Percentiles rank a stretch among this genome's conserved stretches.
These are phyloP conservation scores for Drosophila kanekoi DNA, from an alignment of 2,888 invertebrate species.

Conservation along the genomic window DNA sequence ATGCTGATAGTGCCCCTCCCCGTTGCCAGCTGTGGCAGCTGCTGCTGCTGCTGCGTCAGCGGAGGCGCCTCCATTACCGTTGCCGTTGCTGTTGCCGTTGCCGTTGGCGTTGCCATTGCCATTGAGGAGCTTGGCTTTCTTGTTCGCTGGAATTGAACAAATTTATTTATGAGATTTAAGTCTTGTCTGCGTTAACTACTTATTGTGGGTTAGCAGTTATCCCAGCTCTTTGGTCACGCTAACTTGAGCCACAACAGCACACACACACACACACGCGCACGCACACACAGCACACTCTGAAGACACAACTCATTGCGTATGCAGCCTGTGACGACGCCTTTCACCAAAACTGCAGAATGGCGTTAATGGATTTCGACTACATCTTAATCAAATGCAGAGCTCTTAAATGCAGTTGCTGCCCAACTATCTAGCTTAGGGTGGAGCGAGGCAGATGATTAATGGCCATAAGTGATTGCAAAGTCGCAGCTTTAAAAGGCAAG, in stretches of 20 bases:
- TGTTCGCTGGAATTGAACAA: slow-evolving; percentile 86
- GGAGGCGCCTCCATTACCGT: slow-evolving; percentile 23
- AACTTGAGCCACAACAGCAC: slow-evolving; percentile 40
- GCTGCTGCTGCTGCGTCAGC: slow-evolving; percentile 26
- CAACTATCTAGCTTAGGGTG: too few relatives aligned
- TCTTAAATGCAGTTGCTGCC: slow-evolving; percentile 26
- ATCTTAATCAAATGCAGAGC: slow-evolving; percentile 31
- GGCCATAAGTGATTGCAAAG: too few relatives aligned
- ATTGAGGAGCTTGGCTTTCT: slow-evolving; percentile 86
- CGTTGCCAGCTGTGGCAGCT: slow-evolving; percentile 19
- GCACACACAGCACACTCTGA: slow-evolving; percentile 6
- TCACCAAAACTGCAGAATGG: slow-evolving; percentile 54
- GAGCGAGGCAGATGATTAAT: background rate
- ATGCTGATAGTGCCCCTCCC: slow-evolving; percentile 43
- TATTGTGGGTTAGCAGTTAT: slow-evolving; percentile 72
- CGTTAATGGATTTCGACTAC: slow-evolving; percentile 38
- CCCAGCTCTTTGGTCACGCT: slow-evolving; percentile 70
- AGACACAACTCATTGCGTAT: slow-evolving; percentile 63
- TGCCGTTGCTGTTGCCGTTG: slow-evolving; percentile 15
- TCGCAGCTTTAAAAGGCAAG: too few relatives aligned
- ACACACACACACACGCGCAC: slow-evolving; percentile 6
- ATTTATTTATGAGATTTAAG: slow-evolving; percentile 82
- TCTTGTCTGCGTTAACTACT: slow-evolving; percentile 46
- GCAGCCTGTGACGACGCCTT: slow-evolving; percentile 60
- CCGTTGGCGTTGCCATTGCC: slow-evolving; percentile 53